Evolutionary conservation across 2,888 invertebrate species (phyloP).

Genomic region (Amphipoea lucens): DNA sequence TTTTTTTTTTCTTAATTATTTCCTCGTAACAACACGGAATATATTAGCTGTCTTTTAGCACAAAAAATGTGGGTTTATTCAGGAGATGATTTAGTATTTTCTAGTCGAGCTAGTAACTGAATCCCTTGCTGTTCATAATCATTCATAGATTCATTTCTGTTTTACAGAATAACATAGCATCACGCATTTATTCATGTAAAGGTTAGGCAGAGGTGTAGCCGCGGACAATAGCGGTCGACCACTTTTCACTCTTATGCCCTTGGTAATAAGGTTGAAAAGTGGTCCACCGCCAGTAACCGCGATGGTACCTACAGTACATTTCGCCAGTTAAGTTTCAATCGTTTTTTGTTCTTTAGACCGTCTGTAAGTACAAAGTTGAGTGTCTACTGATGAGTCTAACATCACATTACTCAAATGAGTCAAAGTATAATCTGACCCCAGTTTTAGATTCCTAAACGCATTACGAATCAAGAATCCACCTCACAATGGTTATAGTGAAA

Average conservation of each 20-base stretch:
- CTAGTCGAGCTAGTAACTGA: background rate
- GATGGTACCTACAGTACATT: background rate
- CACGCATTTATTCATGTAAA: background rate
- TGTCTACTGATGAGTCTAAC: background rate
- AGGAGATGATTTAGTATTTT: background rate
- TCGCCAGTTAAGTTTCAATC: background rate
- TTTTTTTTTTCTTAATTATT: too few relatives aligned
- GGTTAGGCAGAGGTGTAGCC: background rate
- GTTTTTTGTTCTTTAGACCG: too few relatives aligned
- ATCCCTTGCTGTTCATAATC: background rate
- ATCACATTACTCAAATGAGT: constrained; percentile 21
- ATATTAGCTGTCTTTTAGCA: background rate
- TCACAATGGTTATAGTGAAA: constrained; percentile 69
- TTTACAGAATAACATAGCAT: background rate
- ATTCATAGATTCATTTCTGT: background rate
- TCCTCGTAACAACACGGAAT: background rate
- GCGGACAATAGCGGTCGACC: too few relatives aligned
- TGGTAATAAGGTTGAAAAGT: too few relatives aligned
- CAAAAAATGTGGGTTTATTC: background rate
- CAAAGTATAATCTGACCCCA: constrained; percentile 53
- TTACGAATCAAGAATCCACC: constrained; percentile 69
- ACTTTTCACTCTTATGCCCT: too few relatives aligned
- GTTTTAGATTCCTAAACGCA: constrained; percentile 67
- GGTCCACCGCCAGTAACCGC: too few relatives aligned
- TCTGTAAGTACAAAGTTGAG: background rate